Conservation (phyloP, 2,888 invertebrate species). For the Entomobrya proxima region DNA sequence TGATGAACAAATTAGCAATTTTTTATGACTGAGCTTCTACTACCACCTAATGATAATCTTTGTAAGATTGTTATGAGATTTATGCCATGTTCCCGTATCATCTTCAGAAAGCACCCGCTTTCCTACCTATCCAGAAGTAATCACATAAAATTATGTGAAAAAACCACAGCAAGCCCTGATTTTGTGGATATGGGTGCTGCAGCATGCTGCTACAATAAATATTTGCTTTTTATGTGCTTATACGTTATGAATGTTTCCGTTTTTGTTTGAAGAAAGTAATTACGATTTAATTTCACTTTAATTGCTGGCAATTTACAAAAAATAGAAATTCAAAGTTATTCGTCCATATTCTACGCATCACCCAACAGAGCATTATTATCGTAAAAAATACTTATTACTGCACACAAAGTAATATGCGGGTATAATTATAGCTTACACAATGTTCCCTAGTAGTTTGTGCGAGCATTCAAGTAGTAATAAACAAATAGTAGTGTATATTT, state of each 20-base stretch:
- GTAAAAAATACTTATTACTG: background rate
- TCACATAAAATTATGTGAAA: background rate
- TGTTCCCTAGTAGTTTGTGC: no score
- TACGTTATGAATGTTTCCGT: background rate
- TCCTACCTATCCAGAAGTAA: no score
- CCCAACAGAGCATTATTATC: no score
- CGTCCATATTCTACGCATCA: background rate
- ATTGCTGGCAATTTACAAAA: background rate
- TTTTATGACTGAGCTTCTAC: background rate
- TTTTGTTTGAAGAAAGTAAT: constrained; percentile 20
- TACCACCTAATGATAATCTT: no score
- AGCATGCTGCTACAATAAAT: background rate
- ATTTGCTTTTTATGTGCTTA: background rate
- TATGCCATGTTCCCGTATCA: no score
- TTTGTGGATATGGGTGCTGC: no score
- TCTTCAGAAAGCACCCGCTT: background rate
- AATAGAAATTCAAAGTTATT: background rate
- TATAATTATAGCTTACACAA: no score
- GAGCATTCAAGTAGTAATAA: no score
- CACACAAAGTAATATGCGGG: no score
- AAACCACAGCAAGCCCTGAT: no score
- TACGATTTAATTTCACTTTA: constrained; percentile 20
- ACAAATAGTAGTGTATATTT: no score
- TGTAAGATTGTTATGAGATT: no score
- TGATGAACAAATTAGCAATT: background rate